Percentiles rank a stretch among this genome's conserved stretches.
Conservation (phyloP, 2,797 vertebrate species). For the Melanotaenia nigrans region DNA sequence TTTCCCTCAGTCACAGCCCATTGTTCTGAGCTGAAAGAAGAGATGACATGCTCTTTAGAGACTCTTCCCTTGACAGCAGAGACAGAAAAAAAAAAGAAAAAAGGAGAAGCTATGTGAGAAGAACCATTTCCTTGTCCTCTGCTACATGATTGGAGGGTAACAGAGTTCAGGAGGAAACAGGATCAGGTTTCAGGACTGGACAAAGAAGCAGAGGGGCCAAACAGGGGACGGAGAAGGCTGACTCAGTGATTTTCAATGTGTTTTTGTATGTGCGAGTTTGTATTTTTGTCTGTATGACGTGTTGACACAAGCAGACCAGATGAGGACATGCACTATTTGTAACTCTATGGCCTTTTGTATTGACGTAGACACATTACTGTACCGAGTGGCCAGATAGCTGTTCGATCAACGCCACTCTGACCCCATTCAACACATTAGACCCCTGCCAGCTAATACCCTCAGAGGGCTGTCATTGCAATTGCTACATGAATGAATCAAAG, state of each 20-base stretch:
- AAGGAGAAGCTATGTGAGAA: conserved; percentile 16
- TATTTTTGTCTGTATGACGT: conserved; percentile 1
- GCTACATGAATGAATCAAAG: conserved; percentile 43
- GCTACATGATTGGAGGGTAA: conserved; percentile 43
- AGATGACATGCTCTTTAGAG: conserved; percentile 39
- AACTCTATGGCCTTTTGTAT: conserved; percentile 27
- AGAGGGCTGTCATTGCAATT: conserved; percentile 21
- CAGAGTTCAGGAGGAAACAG: conserved; percentile 41
- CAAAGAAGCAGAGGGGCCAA: conserved; percentile 47
- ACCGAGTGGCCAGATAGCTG: conserved; percentile 8
- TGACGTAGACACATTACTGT: conserved; percentile 42
- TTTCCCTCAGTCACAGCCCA: conserved; percentile 35
- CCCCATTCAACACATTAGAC: conserved; percentile 43
- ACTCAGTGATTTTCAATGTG: conserved; percentile 39
- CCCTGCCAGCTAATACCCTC: conserved; percentile 20
- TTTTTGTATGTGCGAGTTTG: conserved; percentile 3
- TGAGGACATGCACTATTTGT: conserved; percentile 36
- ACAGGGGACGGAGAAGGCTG: conserved; percentile 53
- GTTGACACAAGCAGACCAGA: conserved; percentile 34
- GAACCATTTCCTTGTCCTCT: conserved; percentile 52
- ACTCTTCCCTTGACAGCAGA: conserved; percentile 31
- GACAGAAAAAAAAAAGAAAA: conserved; percentile 11
- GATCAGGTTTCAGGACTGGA: conserved; percentile 64
- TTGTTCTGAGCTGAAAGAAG: conserved; percentile 53
- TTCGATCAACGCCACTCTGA: conserved; percentile 28